Conservation (phyloP, 2,888 invertebrate species). For the Hydraecia micacea region DNA sequence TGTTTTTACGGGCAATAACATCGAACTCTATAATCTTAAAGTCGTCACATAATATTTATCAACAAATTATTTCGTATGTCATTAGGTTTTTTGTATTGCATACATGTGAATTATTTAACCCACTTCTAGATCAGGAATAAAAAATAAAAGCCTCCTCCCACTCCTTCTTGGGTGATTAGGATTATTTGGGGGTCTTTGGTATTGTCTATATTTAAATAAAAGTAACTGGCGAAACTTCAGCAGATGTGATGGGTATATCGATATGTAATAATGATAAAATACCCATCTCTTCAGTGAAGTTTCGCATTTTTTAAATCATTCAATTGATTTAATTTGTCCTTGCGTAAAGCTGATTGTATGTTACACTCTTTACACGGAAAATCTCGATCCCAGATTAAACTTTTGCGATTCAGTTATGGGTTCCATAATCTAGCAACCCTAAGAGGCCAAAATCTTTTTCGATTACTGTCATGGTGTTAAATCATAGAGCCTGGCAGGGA, state of each 20-base stretch:
- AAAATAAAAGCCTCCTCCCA: too few relatives aligned
- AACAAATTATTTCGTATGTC: neutral
- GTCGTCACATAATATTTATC: neutral
- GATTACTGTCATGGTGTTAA: neutral
- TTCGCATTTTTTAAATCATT: neutral
- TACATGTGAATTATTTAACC: neutral
- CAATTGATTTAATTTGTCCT: neutral
- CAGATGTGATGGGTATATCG: neutral
- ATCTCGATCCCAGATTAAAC: neutral
- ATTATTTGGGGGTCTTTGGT: too few relatives aligned
- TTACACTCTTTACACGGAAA: neutral
- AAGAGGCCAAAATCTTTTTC: neutral
- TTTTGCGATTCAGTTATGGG: neutral
- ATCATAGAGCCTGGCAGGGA: neutral
- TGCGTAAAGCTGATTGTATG: too few relatives aligned
- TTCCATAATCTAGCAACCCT: neutral
- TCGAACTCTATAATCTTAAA: neutral
- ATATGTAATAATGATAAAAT: neutral
- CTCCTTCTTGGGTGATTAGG: too few relatives aligned
- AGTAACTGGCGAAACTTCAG: neutral
- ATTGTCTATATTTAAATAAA: neutral
- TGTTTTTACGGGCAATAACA: conserved; percentile 9
- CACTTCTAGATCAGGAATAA: neutral
- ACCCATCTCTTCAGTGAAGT: neutral
- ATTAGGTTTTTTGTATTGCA: conserved; percentile 2